These are phyloP conservation scores for Sesia apiformis DNA, from an alignment of 2,888 invertebrate species.

Conservation along the genomic window DNA sequence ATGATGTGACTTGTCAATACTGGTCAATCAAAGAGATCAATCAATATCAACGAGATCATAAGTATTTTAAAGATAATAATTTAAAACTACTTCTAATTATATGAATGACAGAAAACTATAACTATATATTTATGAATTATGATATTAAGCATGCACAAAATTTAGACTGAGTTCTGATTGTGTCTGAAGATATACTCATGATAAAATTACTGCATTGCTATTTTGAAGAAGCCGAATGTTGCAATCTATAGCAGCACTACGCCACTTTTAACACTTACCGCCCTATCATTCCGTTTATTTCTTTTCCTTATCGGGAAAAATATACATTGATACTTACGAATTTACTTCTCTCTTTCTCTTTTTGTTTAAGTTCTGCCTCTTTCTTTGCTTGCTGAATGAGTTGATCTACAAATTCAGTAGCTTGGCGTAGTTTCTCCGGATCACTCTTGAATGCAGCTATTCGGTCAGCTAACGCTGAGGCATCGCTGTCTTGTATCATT, in stretches of 20 bases:
- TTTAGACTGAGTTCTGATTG: constrained; percentile 5
- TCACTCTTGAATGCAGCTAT: constrained; percentile 75
- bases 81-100: too few relatives aligned
- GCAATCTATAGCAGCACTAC: constrained; percentile 52
- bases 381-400: constrained; percentile 75
- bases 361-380: constrained; percentile 73
- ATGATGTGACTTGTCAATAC: too few relatives aligned
- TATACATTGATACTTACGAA: constrained; percentile 72
- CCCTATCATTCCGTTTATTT: constrained; percentile 57
- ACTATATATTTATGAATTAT: not conserved
- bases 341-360: constrained; percentile 74
- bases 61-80: too few relatives aligned
- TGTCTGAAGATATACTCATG: constrained; percentile 3
- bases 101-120: too few relatives aligned
- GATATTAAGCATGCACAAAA: constrained; percentile 30
- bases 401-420: constrained; percentile 76
- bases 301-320: constrained; percentile 57
- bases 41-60: too few relatives aligned
- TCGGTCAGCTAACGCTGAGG: constrained; percentile 53
- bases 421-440: constrained; percentile 73
- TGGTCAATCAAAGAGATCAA: too few relatives aligned
- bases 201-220: constrained; percentile 25
- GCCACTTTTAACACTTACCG: constrained; percentile 62
- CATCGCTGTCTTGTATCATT: constrained; percentile 59
- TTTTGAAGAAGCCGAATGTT: constrained; percentile 49